phyloP scores from a whole-genome alignment of 2,113 vertebrate genomes.

The Taurulus bubalis region DNA sequence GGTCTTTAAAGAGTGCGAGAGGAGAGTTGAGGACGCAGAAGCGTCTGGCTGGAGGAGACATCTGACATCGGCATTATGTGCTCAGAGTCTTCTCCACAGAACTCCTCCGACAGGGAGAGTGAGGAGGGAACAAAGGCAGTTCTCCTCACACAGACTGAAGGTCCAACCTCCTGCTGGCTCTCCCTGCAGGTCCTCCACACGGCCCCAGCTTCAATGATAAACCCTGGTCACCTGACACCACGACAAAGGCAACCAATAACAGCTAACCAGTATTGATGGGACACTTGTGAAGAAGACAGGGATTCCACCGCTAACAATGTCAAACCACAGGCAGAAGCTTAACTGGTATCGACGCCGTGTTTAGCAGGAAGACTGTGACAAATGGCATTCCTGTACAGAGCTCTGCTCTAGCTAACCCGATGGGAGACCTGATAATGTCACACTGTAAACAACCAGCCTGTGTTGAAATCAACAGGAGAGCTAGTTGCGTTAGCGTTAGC shows the following conservation, averaged over 20 bases:
- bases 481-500: neutral
- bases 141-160: neutral
- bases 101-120: neutral
- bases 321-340: conserved; percentile 36
- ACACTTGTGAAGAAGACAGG: neutral
- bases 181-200: neutral
- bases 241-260: conserved; percentile 17
- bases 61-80: neutral
- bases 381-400: neutral
- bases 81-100: neutral
- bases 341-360: conserved; percentile 45
- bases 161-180: neutral
- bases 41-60: neutral
- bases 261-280: conserved; percentile 40
- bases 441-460: neutral
- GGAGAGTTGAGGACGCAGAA: neutral
- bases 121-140: neutral
- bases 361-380: neutral
- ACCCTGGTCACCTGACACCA: conserved; percentile 14
- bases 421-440: neutral
- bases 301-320: conserved; percentile 41
- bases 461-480: neutral
- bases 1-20: neutral
- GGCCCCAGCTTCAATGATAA: conserved; percentile 6
- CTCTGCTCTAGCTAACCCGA: neutral